Evolutionary conservation across 2,113 vertebrate species (phyloP), one percentile per base, ranked within the genome.

Genomic region (Cranoglanis bouderius): DNA sequence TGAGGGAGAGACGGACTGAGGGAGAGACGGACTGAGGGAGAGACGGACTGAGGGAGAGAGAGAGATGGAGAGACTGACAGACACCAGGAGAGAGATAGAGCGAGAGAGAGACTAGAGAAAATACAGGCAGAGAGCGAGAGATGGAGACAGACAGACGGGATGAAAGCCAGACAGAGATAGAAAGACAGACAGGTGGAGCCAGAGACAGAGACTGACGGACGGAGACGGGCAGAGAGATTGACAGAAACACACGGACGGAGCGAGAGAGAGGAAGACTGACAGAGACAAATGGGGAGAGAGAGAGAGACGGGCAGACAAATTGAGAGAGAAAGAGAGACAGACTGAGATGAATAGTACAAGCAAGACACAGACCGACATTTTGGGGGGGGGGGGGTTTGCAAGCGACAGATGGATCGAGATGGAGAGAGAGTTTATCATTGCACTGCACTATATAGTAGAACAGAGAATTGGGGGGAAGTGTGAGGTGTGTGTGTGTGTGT

Each of bases 401-500:
- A 53, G 51, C 51, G 13, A 53, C 51, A 53, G 51, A 53, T 14
- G 51, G 51, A 53, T 53, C 13, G 1, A 65, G 29, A 65, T 29
- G n/a, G 6, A 38, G n/a, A 16, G 13, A 70, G n/a, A 29, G 29
- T 65, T 72, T 18, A 38, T 38, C 16, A 18, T 72, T 75, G 7
- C 8, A 46, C 21, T 10, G 29, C 72, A 21, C 38, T 91, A 83
- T 88, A 38, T 21, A 74, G 26, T 43, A 13, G 12, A 38, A 40
- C 18, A 74, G 6, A 40, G 16, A 38, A 16, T 21, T 38, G 35
- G 70, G 32, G 32, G 35, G 70, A 19, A 16, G 2, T 35, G n/a
- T 35, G 14, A 38, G 67, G 49, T 90, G 46, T 57, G 84, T 89
- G 1, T 89, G 46, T 85, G 81, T 84, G 81, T 75, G 51, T 49